Evolutionary conservation across 2,888 invertebrate species (phyloP).

Genomic region (Sylvicola fuscatus): DNA sequence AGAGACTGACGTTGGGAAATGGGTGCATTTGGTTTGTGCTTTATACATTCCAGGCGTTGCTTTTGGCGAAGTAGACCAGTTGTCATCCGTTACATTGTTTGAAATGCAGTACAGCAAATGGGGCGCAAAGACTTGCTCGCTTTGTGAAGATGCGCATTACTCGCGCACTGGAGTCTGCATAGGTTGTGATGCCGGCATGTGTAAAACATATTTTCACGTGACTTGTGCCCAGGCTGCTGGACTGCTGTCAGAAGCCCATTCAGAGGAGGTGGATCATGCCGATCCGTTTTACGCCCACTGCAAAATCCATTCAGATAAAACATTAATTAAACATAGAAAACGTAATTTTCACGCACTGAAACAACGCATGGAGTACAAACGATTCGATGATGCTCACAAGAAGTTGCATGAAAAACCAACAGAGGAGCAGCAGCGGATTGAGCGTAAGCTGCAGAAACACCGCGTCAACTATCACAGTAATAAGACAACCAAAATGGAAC

Average conservation of each 20-base stretch:
- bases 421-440: conserved; percentile 52
- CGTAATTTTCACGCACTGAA: conserved; percentile 70
- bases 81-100: conserved; percentile 83
- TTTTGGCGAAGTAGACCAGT: conserved; percentile 83
- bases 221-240: conserved; percentile 94
- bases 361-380: conserved; percentile 56
- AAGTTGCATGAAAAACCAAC: conserved; percentile 23
- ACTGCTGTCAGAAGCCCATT: conserved; percentile 76
- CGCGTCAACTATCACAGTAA: conserved; percentile 60
- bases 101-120: conserved; percentile 96
- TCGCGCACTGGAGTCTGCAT: conserved; percentile 90
- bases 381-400: conserved; percentile 14
- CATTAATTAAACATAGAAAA: conserved; percentile 55
- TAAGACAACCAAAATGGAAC: conserved; percentile 50
- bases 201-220: conserved; percentile 92
- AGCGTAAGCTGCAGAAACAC: conserved; percentile 65
- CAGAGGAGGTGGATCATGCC: conserved; percentile 75
- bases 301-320: conserved; percentile 84
- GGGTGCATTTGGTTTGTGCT: conserved; percentile 97
- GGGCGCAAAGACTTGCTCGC: conserved; percentile 80
- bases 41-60: conserved; percentile 94
- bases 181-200: conserved; percentile 96
- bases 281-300: conserved; percentile 97
- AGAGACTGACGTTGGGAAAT: conserved; percentile 92
- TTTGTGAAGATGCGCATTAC: conserved; percentile 73